A percentile compares a stretch with the other conserved stretches of the same genome.
These are phyloP conservation scores for Drosophila carrolli DNA, from an alignment of 1,140 invertebrate species.

Conservation along the genomic window DNA sequence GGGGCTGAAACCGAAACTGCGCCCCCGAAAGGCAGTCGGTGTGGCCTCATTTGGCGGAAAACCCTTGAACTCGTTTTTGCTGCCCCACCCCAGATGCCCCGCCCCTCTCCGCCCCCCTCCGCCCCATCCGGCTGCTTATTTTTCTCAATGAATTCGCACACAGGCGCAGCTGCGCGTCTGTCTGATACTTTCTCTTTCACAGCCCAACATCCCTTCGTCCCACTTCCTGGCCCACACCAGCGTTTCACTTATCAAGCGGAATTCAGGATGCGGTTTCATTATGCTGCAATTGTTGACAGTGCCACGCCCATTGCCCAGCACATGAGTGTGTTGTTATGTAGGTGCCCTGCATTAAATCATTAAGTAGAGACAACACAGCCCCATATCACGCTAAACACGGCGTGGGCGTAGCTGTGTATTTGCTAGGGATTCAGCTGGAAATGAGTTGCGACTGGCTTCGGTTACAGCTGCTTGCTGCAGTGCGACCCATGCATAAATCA, in stretches of 20 bases:
- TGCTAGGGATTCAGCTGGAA: constrained; percentile 20
- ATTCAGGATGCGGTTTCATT: constrained; percentile 62
- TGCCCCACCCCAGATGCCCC: constrained; percentile 28
- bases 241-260: constrained; percentile 63
- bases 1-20: constrained; percentile 32
- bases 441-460: constrained; percentile 25
- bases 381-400: not conserved
- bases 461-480: constrained; percentile 30
- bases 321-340: constrained; percentile 29
- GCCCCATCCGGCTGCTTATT: constrained; percentile 57
- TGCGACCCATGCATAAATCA: constrained; percentile 61
- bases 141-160: constrained; percentile 82
- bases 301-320: constrained; percentile 50
- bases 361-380: constrained; percentile 53
- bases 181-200: constrained; percentile 20
- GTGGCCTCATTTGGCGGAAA: constrained; percentile 66
- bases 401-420: constrained; percentile 8
- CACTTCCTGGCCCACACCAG: constrained; percentile 37
- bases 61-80: constrained; percentile 80
- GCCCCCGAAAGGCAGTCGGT: constrained; percentile 40
- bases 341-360: constrained; percentile 75
- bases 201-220: not conserved
- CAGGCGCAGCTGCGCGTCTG: constrained; percentile 51
- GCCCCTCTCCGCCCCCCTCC: constrained; percentile 1
- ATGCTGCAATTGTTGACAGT: constrained; percentile 66